Conservation (phyloP, 2,797 vertebrate species). For the Phaenicophaeus curvirostris region DNA sequence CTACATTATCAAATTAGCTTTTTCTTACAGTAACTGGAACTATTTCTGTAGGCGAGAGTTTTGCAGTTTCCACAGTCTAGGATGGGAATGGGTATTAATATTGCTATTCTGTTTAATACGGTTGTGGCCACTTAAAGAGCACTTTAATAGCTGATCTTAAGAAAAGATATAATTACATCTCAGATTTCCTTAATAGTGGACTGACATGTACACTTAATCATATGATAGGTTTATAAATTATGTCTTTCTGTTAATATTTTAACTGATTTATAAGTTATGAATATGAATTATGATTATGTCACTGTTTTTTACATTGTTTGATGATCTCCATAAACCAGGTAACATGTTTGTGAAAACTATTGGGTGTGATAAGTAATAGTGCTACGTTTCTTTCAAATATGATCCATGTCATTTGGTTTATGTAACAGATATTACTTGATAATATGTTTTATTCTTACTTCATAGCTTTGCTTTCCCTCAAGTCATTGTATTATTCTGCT, state of each 20-base stretch:
- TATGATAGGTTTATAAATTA: slow-evolving; percentile 7
- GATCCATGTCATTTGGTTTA: not conserved
- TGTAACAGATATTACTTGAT: not conserved
- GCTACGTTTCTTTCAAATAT: not conserved
- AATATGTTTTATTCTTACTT: not conserved
- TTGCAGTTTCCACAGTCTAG: not conserved
- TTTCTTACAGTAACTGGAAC: not conserved
- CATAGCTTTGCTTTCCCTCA: not conserved
- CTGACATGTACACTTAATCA: not conserved
- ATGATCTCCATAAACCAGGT: slow-evolving; percentile 44
- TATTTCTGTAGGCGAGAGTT: not conserved
- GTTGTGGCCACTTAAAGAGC: not conserved
- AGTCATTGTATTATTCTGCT: not conserved
- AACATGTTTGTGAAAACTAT: not conserved
- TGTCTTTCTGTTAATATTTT: slow-evolving; percentile 6
- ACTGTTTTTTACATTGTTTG: slow-evolving; percentile 12
- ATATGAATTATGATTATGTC: slow-evolving; percentile 32
- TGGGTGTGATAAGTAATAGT: not conserved
- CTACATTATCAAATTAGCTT: not conserved
- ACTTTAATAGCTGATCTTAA: not conserved
- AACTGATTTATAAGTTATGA: slow-evolving; percentile 4
- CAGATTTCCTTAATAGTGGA: not conserved
- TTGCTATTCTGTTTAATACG: not conserved
- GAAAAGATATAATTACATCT: not conserved
- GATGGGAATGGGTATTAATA: not conserved